Evolutionary conservation across 2,888 invertebrate species (phyloP), one percentile per base, ranked within the genome.

Genomic region (Lycaena phlaeas): DNA sequence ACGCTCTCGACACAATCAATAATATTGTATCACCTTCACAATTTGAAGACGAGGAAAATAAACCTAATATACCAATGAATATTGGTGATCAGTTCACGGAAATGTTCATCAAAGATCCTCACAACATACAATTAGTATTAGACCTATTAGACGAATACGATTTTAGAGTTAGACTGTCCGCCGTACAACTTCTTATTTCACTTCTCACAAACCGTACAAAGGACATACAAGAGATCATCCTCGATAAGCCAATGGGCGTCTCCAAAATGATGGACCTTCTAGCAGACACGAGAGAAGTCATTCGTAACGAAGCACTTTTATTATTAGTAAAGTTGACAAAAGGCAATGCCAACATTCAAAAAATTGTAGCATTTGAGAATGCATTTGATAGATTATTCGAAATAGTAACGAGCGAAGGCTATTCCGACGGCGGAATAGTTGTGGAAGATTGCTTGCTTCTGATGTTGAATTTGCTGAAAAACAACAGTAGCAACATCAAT

Each of bases 321-420:
- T 81, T 99, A 36, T 86, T 99, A 0, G 95, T 95, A 49, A 95
- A 96, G 59, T 76, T 99, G 54, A 98, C 98, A 0, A 93, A 86
- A 58, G 93, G 93, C 9, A 98, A 99, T 79, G 94, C 97, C 0
- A 98, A 97, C 69, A 96, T 98, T 57, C 98, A 98, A 71, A 99
- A 98, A 81, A 98, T 99, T 58, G 97, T 99, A 0, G 98, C 98
- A 0, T 99, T 98, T 70, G 98, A 99, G 72, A 98, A 98, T 77
- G 97, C 97, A 0, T 99, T 99, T 65, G 98, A 98, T 71, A 88
- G 94, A 51, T 85, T 99, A 17, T 93, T 98, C 54, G 96, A 96
- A 67, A 96, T 99, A 6, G 93, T 99, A 7, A 87, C 87, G 2
- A 92, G 93, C 43, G 98, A 98, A 74, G 97, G 97, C 2, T 93